phyloP scores from a whole-genome alignment of 2,797 vertebrate genomes.

The Paguma larvata region DNA sequence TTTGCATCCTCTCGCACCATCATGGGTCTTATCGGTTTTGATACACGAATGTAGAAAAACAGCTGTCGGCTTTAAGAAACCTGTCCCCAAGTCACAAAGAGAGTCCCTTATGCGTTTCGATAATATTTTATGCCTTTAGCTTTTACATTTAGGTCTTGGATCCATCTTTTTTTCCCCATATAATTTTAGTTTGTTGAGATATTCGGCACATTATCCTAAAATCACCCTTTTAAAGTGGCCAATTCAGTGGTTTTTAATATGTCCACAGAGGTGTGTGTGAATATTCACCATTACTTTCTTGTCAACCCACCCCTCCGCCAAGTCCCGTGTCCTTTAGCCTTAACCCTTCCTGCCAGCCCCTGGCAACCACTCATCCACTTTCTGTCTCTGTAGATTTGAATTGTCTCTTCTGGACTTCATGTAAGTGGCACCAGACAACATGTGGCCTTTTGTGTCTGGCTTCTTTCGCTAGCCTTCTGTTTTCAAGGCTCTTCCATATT shows the following conservation, averaged over 20 bases:
- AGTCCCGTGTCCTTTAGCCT: neutral
- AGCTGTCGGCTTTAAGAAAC: conserved; percentile 49
- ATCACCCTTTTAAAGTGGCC: neutral
- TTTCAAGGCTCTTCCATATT: conserved; percentile 6
- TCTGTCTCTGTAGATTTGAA: too few species aligned
- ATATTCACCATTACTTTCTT: neutral
- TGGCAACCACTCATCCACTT: too few species aligned
- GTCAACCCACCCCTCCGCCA: neutral
- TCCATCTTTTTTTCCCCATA: neutral
- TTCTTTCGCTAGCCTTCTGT: neutral
- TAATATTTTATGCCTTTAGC: neutral
- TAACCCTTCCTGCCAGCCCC: neutral
- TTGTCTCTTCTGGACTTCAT: too few species aligned
- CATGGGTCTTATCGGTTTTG: neutral
- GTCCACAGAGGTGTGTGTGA: neutral
- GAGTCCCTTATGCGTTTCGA: neutral
- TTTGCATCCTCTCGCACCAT: neutral
- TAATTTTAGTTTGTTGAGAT: conserved; percentile 17
- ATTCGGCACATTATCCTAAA: neutral
- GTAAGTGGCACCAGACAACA: too few species aligned
- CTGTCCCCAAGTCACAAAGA: neutral
- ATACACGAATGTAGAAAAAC: neutral
- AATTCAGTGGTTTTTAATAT: neutral
- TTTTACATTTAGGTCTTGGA: conserved; percentile 14
- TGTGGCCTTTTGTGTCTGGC: neutral